A percentile compares a stretch with the other conserved stretches of the same genome.
phyloP scores from a whole-genome alignment of 1,140 invertebrate species.

The Trachymyrmex septentrionalis region DNA sequence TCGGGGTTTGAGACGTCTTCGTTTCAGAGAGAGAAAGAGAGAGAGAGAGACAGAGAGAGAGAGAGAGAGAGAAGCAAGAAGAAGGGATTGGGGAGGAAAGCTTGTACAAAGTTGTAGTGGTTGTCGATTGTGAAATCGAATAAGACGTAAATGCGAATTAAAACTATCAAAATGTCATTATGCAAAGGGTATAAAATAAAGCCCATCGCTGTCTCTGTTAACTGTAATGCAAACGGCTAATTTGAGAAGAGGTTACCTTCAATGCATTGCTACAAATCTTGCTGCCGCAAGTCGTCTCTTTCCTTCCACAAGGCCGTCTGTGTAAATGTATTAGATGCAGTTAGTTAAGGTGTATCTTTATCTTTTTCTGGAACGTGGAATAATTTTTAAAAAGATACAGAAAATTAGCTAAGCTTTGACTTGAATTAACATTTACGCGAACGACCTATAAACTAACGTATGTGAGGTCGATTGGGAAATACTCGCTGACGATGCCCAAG shows the following conservation, averaged over 20 bases:
- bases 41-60: background rate
- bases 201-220: background rate
- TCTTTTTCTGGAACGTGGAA: background rate
- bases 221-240: conserved; percentile 25
- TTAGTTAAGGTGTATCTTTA: background rate
- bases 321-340: background rate
- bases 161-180: conserved; percentile 42
- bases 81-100: background rate
- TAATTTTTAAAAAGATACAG: background rate
- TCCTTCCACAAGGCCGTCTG: conserved; percentile 6
- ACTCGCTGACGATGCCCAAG: background rate
- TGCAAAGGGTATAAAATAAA: conserved; percentile 20
- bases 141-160: conserved; percentile 15
- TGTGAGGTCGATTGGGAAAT: conserved; percentile 19
- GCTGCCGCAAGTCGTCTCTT: background rate
- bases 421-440: conserved; percentile 42
- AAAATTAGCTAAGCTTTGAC: background rate
- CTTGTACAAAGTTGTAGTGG: background rate
- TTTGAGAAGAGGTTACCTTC: conserved; percentile 10
- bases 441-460: conserved; percentile 9
- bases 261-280: background rate
- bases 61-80: background rate
- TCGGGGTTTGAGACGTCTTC: conserved; percentile 19
- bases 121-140: conserved; percentile 23
- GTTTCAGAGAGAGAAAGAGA: background rate